These are phyloP conservation scores for Saimiri boliviensis DNA, from an alignment of 2,113 vertebrate genomes.

Conservation along the genomic window DNA sequence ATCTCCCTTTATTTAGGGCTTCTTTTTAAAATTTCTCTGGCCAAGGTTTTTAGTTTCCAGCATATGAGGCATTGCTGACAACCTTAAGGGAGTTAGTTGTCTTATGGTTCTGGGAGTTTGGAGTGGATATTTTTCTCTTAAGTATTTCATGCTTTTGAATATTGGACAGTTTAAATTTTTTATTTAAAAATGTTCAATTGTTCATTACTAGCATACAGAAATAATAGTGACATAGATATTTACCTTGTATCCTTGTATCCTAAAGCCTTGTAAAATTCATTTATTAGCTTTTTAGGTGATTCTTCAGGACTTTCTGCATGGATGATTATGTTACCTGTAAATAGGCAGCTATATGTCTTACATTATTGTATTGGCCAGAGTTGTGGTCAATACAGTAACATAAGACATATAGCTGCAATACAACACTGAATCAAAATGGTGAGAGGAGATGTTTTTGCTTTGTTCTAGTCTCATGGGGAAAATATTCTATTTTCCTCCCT, in stretches of 20 bases:
- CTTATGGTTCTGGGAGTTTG: slow-evolving; percentile 87
- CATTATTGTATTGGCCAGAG: background rate
- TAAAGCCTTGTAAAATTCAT: background rate
- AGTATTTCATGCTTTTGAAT: background rate
- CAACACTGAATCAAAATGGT: background rate
- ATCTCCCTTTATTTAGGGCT: background rate
- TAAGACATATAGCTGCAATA: too few relatives aligned
- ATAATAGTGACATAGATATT: background rate
- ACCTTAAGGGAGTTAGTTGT: slow-evolving; percentile 87
- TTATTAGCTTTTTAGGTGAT: background rate
- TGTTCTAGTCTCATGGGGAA: background rate
- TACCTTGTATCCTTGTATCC: background rate
- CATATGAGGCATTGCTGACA: slow-evolving; percentile 90
- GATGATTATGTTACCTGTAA: background rate
- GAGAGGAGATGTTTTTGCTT: background rate
- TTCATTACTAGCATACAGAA: background rate
- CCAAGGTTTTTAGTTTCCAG: background rate
- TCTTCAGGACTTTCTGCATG: background rate
- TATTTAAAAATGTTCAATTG: background rate
- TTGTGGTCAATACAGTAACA: too few relatives aligned
- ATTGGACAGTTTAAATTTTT: background rate
- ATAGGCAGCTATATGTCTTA: background rate
- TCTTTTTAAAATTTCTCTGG: background rate
- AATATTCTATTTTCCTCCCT: background rate
- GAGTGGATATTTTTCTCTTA: background rate